Base-by-base conservation (phyloP, 2,888 invertebrate genomes). In the Eurytoma adleriae region DNA sequence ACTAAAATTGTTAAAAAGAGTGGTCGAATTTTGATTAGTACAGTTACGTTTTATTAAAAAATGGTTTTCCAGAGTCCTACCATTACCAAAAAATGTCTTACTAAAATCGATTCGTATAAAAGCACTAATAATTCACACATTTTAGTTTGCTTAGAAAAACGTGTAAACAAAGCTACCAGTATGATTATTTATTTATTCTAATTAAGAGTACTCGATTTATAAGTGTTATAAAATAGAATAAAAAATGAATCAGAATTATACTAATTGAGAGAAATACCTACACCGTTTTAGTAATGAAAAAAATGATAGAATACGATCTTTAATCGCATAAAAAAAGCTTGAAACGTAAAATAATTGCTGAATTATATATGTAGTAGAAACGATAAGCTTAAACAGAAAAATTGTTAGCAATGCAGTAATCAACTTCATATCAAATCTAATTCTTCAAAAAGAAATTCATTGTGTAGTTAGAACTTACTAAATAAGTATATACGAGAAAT, bases 401-500 rank as follows among this genome's bases (percentile, higher is more conserved):
- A n/a, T 56, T 59, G 59, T 59, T 20, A 66, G 48, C 59, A 59
- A 67, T n/a, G 24, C 27, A 10, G 10, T 40, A 40, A 40, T 40
- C 10, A 40, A 40, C 40, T 7, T 40, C 10, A 40, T 40, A 40
- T 40, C 40, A 40, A 40, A 69, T 69, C 30, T 54, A n/a, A n/a
- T n/a, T n/a, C 48, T 64, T 12, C 24, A 61, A 54, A 64, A 62
- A 52, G 27, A 7, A 24, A 56, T 16, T 70, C n/a, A 24, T 56
- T 12, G 16, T 18, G 7, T 40, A 67, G 14, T 24, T 67, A 67
- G 10, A 48, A 52, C 24, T n/a, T 75, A 64, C 10, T 54, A 24
- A 48, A 30, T 69, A 59, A 79, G 66, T 67, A 57, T 59, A 75
- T 75, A 67, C 16, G 5, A 68, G 3, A 70, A 74, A 67, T 40